A percentile compares a stretch with the other conserved stretches of the same genome.
These are phyloP conservation scores for Nectonema munidae DNA, from an alignment of 2,888 invertebrate genomes.

Conservation along the genomic window DNA sequence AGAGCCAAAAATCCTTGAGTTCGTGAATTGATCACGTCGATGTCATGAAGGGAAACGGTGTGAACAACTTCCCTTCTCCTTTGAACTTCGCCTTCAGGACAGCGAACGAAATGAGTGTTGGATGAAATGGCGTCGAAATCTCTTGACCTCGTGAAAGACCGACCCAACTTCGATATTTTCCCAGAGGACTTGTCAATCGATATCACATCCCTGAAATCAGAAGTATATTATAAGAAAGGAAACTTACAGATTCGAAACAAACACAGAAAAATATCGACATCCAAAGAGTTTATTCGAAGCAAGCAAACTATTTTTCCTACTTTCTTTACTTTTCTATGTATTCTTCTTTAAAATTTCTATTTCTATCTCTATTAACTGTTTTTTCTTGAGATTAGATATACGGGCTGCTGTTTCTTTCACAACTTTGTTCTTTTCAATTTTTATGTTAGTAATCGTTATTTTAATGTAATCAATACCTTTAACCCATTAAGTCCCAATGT, in stretches of 20 bases:
- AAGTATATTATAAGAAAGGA: constrained; percentile 14
- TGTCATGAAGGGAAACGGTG: constrained; percentile 88
- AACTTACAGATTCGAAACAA: background rate
- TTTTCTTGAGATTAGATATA: no score
- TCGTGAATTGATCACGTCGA: constrained; percentile 89
- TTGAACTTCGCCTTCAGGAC: constrained; percentile 88
- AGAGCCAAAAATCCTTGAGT: constrained; percentile 85
- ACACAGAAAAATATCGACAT: no score
- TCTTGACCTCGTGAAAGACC: constrained; percentile 71
- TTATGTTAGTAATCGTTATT: no score
- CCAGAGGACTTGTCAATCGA: constrained; percentile 96
- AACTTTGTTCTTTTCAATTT: no score
- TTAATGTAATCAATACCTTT: no score
- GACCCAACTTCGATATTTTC: constrained; percentile 51
- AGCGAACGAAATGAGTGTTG: constrained; percentile 59
- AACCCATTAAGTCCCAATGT: no score
- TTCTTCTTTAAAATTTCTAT: no score
- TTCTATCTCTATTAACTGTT: no score
- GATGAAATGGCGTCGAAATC: constrained; percentile 86
- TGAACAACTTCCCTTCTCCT: constrained; percentile 84
- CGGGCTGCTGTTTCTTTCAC: no score
- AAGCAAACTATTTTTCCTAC: no score
- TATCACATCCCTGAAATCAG: constrained; percentile 51
- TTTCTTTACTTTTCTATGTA: no score
- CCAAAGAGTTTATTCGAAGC: no score